Evolutionary conservation across 1,140 invertebrate genomes (phyloP), one percentile per base, ranked within the genome.

Genomic region (Hylaeus volcanicus): DNA sequence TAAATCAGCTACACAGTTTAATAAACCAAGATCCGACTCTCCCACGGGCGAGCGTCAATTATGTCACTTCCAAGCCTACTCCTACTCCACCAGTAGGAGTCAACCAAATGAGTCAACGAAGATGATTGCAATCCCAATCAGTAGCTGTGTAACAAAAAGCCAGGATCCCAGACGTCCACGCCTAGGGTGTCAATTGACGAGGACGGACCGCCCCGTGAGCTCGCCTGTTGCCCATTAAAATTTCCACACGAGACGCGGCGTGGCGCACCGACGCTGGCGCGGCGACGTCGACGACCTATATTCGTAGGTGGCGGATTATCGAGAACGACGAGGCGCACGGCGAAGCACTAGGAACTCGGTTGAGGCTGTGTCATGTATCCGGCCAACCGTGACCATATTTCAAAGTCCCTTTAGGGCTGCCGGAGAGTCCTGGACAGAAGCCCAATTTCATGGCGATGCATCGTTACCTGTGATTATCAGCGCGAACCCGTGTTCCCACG

Each of bases 401-500:
- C 86, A 88, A 88, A 86, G 89, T 89, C 90, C 89, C 89, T 91
- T 91, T 91, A 91, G 88, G 86, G 80, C 86, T 61, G 78, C 83
- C 72, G 72, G 84, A 88, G 89, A 88, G 89, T 88, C 83, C 88
- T 90, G 88, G 85, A 92, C 90, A 91, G 89, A 84, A 88, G 85
- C 89, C 90, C 86, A 90, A 92, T 92, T 92, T 92, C 91, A 92
- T 90, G 89, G 88, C 89, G 88, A 90, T 90, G 88, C 90, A 89
- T 88, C 89, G 89, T 88, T 92, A 92, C 90, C 90, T 91, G 91
- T 92, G 88, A 92, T 93, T 92, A 92, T 93, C 91, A 89, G 89
- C 88, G 90, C 90, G 87, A 89, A 88, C 86, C 82, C 83, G 83
- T 88, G 89, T 88, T 89, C 71, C 56, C 82, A 84, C 82, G 74